Base-by-base conservation (phyloP, 2,888 invertebrate genomes). In the Thecophora atra region DNA sequence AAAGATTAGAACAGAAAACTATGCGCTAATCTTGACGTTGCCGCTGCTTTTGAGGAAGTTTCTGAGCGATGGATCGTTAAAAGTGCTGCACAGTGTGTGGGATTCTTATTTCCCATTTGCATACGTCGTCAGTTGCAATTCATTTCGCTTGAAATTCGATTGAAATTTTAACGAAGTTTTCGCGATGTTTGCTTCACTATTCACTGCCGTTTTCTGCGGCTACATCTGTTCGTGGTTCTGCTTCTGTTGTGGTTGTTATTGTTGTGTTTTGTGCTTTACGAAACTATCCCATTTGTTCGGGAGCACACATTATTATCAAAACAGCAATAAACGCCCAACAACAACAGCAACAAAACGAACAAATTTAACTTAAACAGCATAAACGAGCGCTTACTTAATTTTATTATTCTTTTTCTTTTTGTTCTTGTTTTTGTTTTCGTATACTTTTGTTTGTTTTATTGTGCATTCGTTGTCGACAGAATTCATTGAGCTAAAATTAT, bases 171-270 rank as follows among this genome's bases (percentile, higher is more conserved):
- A 37, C 6, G 7, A 11, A 37, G 37, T 37, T n/a, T n/a, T n/a
- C n/a, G n/a, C n/a, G n/a, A n/a, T n/a, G n/a, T 19, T 52, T 56
- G 26, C 13, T 26, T n/a, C 56, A 56, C 56, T 37, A 11, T 37
- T 30, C 30, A 30, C 30, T 30, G 30, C 30, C 4, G 4, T 37
- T n/a, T 52, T 15, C 6, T 5, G n/a, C 7, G n/a, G 4, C 7
- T 1, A 37, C 24, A 28, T 51, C 28, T 65, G 65, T 15, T 51
- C 51, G 26, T 28, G 65, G 51, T 26, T 51, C 26, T 8, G 26
- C 19, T 28, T 24, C 28, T 26, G 21, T 26, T 51, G 17, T n/a
- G 47, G 65, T 65, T 66, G 8, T 66, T 66, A 30, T 68, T 37
- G 54, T 56, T 65, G 65, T 64, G 24, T 24, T 24, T 24, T 4